phyloP scores from a whole-genome alignment of 2,888 invertebrate genomes.

The Pachymerium ferrugineum region DNA sequence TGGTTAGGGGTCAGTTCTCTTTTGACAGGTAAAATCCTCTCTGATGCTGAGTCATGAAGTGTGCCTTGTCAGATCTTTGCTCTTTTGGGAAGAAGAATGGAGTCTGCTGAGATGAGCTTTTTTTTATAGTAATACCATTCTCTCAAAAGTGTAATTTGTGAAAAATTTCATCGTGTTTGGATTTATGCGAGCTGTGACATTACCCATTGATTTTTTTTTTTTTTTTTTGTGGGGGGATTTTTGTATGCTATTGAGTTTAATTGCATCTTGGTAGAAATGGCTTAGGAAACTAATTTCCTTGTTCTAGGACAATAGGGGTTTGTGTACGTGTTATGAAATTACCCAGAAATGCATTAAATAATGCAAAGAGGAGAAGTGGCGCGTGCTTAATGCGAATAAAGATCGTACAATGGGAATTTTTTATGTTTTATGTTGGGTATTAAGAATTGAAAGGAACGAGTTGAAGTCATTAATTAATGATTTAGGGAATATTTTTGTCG shows the following conservation, averaged over 20 bases:
- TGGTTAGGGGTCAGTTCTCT: slow-evolving; percentile 23
- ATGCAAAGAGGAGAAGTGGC: not conserved
- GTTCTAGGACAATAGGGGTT: not conserved
- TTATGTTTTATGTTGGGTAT: no score
- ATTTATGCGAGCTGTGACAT: not conserved
- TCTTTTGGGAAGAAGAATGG: not conserved
- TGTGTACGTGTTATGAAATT: slow-evolving; percentile 19
- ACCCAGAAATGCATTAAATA: slow-evolving; percentile 11
- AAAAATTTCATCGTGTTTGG: not conserved
- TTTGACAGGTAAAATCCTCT: slow-evolving; percentile 12
- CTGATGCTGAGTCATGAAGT: slow-evolving; percentile 25
- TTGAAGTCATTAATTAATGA: no score
- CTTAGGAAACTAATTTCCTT: slow-evolving; percentile 5
- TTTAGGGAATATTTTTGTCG: no score
- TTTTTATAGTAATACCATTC: not conserved
- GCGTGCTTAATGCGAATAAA: not conserved
- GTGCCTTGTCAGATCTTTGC: slow-evolving; percentile 21
- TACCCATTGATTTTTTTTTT: not conserved
- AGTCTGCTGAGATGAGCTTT: not conserved
- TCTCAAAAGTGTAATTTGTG: not conserved
- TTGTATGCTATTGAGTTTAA: not conserved
- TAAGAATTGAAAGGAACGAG: no score
- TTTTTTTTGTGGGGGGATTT: not conserved
- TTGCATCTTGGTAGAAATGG: not conserved
- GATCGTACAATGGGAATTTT: not conserved